These are phyloP conservation scores for Limosa lapponica DNA, from an alignment of 2,797 vertebrate species.

Conservation along the genomic window DNA sequence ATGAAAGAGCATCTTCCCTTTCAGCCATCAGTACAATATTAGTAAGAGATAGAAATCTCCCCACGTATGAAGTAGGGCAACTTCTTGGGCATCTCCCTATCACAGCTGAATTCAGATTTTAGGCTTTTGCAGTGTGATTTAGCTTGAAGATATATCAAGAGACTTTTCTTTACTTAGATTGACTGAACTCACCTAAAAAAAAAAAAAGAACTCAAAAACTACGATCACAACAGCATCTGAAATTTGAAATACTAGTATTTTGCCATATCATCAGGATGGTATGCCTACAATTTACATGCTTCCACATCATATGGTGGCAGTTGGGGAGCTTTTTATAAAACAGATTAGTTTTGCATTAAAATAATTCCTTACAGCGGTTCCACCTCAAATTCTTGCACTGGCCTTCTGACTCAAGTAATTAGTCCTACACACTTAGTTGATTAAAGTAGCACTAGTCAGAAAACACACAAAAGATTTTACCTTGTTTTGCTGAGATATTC, in stretches of 20 bases:
- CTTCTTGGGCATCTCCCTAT: background rate
- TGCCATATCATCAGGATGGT: background rate
- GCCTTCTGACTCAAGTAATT: background rate
- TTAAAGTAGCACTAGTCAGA: background rate
- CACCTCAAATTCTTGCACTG: background rate
- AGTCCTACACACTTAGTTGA: background rate
- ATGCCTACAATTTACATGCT: background rate
- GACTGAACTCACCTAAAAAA: background rate
- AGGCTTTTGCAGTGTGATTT: background rate
- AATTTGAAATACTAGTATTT: background rate
- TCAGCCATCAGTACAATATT: background rate
- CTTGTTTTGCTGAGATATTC: slow-evolving; percentile 73
- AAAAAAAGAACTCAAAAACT: background rate
- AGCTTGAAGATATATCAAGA: background rate
- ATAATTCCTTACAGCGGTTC: background rate
- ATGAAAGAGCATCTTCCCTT: background rate
- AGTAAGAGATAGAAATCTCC: background rate
- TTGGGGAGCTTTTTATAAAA: background rate
- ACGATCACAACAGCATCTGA: background rate
- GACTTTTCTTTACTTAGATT: background rate
- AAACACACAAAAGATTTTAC: slow-evolving; percentile 2
- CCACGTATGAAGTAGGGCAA: background rate
- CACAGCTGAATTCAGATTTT: background rate
- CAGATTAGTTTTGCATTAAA: background rate
- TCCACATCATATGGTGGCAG: background rate